Base-by-base conservation (phyloP, 1,140 invertebrate genomes). In the Ephestia elutella region DNA sequence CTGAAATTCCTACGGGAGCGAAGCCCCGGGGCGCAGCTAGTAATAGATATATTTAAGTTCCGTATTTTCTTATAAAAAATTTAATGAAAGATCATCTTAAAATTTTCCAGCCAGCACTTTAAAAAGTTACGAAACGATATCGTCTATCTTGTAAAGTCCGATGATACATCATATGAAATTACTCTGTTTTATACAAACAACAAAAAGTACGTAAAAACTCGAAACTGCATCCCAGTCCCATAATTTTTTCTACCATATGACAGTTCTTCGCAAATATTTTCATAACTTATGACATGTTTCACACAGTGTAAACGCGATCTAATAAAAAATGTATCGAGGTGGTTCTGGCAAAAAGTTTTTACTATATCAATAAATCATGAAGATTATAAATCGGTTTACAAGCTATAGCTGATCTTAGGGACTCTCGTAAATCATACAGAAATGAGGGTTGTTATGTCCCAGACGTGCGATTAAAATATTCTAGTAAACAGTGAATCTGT, bases 371-470 rank as follows among this genome's bases (percentile, higher is more conserved):
- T 83, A 83, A 83, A 83, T 83, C 80, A 75, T 70, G 56, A 60
- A 70, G 68, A 78, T 79, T 80, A 71, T 79, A 82, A 82, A 82
- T 81, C 73, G 75, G 63, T 76, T 73, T 75, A 80, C 73, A 75
- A 68, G 69, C 63, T 67, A 68, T 70, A 81, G 68, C 65, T 78
- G 67, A 81, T 80, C 59, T 68, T 71, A 68, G 68, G 65, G 76
- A 66, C 48, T 59, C 58, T 64, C 66, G 66, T 84, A 84, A 84
- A 82, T 84, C 76, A 82, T 68, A 72, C 65, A 51, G 63, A 63
- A 75, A 78, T 75, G 61, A 65, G 71, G 71, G 69, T 70, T 70
- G 68, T 61, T 66, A 62, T 50, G 50, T 62, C 63, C 54, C 63
- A 49, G 32, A 57, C 56, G 59, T 25, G 19, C 57, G 62, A 65